Base-by-base conservation (phyloP, 2,113 vertebrate genomes). In the Bombycilla garrulus region DNA sequence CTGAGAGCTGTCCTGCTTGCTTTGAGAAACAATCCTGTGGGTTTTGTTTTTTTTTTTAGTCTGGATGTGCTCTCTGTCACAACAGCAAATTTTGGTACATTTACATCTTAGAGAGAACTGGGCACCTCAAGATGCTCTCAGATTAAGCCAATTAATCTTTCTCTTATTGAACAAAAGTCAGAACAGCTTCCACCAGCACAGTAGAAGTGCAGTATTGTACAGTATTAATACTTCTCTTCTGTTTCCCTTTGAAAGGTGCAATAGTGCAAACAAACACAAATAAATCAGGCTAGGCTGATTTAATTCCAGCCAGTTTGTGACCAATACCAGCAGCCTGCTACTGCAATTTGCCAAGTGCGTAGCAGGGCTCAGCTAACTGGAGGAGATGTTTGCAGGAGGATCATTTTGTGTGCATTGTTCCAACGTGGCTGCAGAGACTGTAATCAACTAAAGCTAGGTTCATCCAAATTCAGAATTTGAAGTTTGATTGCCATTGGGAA, bases 381-480 rank as follows among this genome's bases (percentile, higher is more conserved):
- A 95, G 79, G 90, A 94, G 86, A 73, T 88, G 76, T 94, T 86
- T 88, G 73, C 77, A 78, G 20, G 86, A 42, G 80, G 51, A 61
- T 61, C 58, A 8, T 83, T 77, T 81, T 54, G 64, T 56, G 33
- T 83, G 64, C 42, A 8, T 33, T 53, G 40, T 58, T 60, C 82
- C 56, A 65, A 4, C 0, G 3, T 65, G 54, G 62, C 70, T 90
- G 36, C 25, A 29, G 28, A 78, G 64, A 2, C 33, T 36, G n/a
- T 42, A 54, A 36, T 42, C 47, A 78, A 50, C 80, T 45, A 53
- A 58, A 70, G 72, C 54, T 21, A 47, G 69, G 60, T 42, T 83
- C 72, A 95, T 56, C 86, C 94, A 92, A 86, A 88, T 70, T 53
- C 45, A 45, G 70, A 54, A 70, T 57, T 1, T 53, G 45, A 73